Evolutionary conservation across 2,113 vertebrate species (phyloP).

Genomic region (Anhinga anhinga): DNA sequence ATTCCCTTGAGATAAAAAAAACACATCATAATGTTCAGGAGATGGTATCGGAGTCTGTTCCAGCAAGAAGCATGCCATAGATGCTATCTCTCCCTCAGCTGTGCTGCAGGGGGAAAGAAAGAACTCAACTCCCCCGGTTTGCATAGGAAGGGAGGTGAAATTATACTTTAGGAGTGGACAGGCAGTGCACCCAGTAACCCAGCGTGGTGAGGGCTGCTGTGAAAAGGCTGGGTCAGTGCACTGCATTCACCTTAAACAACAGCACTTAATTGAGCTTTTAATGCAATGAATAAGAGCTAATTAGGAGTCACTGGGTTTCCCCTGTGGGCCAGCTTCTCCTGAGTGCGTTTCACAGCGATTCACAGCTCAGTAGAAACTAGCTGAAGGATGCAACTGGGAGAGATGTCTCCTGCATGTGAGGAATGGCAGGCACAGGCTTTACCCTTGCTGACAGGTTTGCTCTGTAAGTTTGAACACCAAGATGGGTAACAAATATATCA

Average conservation of each 20-base stretch:
- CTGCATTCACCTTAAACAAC: not conserved
- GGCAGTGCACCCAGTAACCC: not conserved
- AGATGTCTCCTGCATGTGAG: not conserved
- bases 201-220: not conserved
- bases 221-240: not conserved
- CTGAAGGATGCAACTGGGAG: not conserved
- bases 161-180: not conserved
- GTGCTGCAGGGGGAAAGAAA: not conserved
- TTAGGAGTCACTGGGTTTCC: not conserved
- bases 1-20: slow-evolving; percentile 41
- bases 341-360: not conserved
- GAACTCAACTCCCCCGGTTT: not conserved
- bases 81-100: not conserved
- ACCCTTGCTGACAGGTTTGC: not conserved
- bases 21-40: not conserved
- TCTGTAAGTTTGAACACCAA: not conserved
- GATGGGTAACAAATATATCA: not conserved
- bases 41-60: not conserved
- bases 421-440: not conserved
- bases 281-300: slow-evolving; percentile 4
- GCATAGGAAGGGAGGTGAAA: not conserved
- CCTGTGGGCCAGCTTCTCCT: slow-evolving; percentile 1
- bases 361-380: not conserved
- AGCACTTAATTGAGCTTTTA: not conserved
- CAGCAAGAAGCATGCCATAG: not conserved